Base-by-base conservation (phyloP, 2,888 invertebrate species). In the Clunio marinus region DNA sequence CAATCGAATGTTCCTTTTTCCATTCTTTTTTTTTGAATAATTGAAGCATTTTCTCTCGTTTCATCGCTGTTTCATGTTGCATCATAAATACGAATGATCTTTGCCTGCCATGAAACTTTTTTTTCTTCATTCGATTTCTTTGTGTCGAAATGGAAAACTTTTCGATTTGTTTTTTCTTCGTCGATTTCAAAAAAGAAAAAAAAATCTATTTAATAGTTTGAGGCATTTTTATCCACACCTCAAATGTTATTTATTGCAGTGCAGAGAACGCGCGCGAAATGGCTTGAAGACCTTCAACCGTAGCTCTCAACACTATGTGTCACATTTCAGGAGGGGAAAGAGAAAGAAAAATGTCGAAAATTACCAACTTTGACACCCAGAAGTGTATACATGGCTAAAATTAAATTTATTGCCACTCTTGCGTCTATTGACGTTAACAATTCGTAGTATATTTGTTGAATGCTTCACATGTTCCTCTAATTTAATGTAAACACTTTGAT, bases 361-460 rank as follows among this genome's bases (percentile, higher is more conserved):
- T 13, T 41, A 15, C 41, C 41, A 3, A 15, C 41, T 32, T n/a
- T 4, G 41, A n/a, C 41, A 41, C 41, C 41, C 41, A 41, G 41
- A 41, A 41, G 13, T 32, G 41, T 41, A n/a, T n/a, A n/a, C n/a
- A n/a, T n/a, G 41, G 13, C 41, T 41, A 15, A 41, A 41, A 41
- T 41, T 41, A 15, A 10, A 41, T 41, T 41, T 41, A 41, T 41
- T 41, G 41, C 41, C 15, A 41, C 41, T 41, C 41, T 7, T 15
- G 15, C 4, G 15, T 10, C 41, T 15, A 41, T 41, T 15, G 41
- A 41, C 41, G 41, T 7, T 41, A n/a, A 4, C 41, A 41, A 41
- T 41, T 41, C 41, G 41, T 41, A 41, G 41, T 41, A 13, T 41
- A 41, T 41, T 41, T 41, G 41, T 41, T 15, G 41, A 41, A 41